A percentile compares a stretch with the other conserved stretches of the same genome.
These are phyloP conservation scores for Tragulus kanchil DNA, from an alignment of 2,113 vertebrate species.

Conservation along the genomic window DNA sequence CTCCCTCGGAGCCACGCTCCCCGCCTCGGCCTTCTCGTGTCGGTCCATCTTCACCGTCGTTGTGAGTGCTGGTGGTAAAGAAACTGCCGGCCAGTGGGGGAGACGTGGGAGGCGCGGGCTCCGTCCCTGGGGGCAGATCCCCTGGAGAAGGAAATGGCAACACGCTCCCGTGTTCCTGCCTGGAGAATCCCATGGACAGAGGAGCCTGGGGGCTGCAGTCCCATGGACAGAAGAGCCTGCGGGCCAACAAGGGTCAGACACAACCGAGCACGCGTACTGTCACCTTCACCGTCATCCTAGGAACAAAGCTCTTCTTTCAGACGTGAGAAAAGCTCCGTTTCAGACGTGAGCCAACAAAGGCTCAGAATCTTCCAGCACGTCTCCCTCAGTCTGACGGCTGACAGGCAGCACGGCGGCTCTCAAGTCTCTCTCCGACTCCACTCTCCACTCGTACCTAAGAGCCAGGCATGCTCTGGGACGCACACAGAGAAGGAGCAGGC, in stretches of 20 bases:
- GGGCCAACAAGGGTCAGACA: not conserved
- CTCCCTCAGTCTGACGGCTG: accelerated
- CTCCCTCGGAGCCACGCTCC: accelerated
- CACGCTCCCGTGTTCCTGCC: not conserved
- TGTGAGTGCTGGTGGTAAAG: not conserved
- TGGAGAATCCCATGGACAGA: not conserved
- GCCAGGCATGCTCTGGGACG: not conserved
- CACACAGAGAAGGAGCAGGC: accelerated
- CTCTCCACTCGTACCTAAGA: accelerated
- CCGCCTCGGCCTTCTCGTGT: accelerated
- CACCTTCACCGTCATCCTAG: accelerated
- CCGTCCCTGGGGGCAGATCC: not conserved
- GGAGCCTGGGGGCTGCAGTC: not conserved
- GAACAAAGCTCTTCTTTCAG: no score
- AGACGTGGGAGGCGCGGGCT: not conserved
- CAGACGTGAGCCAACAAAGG: not conserved
- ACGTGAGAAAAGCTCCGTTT: not conserved
- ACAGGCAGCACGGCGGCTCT: accelerated
- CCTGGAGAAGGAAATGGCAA: not conserved
- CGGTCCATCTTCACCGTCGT: accelerated
- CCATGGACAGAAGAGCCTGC: not conserved
- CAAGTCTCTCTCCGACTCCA: accelerated
- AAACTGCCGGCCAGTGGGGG: not conserved
- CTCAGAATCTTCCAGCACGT: accelerated
- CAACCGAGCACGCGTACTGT: not conserved